Evolutionary conservation across 2,113 vertebrate genomes (phyloP).

Genomic region (Coracopsis vasa): DNA sequence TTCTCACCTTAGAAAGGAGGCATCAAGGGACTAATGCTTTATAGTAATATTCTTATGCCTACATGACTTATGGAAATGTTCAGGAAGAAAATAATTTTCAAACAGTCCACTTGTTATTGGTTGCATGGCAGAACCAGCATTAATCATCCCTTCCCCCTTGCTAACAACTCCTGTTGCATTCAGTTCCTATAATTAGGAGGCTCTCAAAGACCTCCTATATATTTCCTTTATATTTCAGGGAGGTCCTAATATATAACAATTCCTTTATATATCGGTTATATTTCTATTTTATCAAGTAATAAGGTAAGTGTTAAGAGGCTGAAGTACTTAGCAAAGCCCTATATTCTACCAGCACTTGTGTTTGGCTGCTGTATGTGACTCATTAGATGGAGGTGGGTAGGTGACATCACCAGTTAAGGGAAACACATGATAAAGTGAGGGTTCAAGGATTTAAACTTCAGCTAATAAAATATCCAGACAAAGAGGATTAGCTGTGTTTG

Average conservation of each 20-base stretch:
- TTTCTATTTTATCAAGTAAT: conserved; percentile 14
- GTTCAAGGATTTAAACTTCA: conserved; percentile 13
- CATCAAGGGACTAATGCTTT: not conserved
- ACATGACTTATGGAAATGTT: not conserved
- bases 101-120: not conserved
- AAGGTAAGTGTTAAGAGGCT: conserved; percentile 9
- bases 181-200: not conserved
- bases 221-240: not conserved
- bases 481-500: conserved; percentile 17
- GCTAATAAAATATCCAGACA: conserved; percentile 61
- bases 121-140: not conserved
- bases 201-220: not conserved
- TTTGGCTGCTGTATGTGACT: not conserved
- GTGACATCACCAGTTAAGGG: conserved; percentile 42
- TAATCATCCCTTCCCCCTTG: not conserved
- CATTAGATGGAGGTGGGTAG: conserved; percentile 12
- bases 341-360: not conserved
- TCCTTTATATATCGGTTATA: not conserved
- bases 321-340: not conserved
- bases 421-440: conserved; percentile 14
- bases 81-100: not conserved
- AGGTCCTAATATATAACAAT: not conserved
- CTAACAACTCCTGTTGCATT: not conserved
- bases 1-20: not conserved
- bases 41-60: not conserved